Base-by-base conservation (phyloP, 2,888 invertebrate species). In the Drosophila mulleri region DNA sequence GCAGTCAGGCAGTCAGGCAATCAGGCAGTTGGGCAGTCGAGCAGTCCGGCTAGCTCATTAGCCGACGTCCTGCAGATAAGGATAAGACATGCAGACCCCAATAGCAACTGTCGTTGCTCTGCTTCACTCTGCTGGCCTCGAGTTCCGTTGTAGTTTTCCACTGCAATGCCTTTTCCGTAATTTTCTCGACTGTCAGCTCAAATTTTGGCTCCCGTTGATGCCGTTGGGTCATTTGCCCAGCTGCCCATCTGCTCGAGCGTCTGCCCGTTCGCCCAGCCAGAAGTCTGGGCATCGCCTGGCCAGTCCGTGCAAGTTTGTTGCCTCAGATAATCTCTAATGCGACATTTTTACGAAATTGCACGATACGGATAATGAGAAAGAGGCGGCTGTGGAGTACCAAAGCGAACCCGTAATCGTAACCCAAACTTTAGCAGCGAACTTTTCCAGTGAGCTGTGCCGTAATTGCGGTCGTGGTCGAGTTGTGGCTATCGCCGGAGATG, bases 341-440 rank as follows among this genome's bases (percentile, higher is more conserved):
- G 90, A 90, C 83, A 91, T 88, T 91, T 91, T 86, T 83, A 91
- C 85, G 90, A 91, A 91, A 91, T 89, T 90, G 89, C 89, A 85
- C 84, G 82, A 80, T 80, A 75, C 78, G 90, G 83, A 90, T 89
- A 88, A 89, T 88, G 88, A 88, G 88, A 88, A 90, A 89, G 83
- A 79, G 76, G 67, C 70, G 79, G 54, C 57, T 47, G 48, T 48
- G 69, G 58, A 68, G 69, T 32, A 39, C 42, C 20, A n/a, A 5
- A 42, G 23, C 37, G 32, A 58, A 39, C 50, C 69, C 68, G 52
- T 68, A 68, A 52, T 39, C 59, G 48, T 29, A 48, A n/a, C 44
- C 61, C 52, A 70, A 50, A 52, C 56, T 41, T 58, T 35, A 56
- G 39, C 39, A 47, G 18, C n/a, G 53, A 83, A 83, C 67, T 78